Conservation (phyloP, 2,888 invertebrate genomes). For the Drosophila meridionalis region DNA sequence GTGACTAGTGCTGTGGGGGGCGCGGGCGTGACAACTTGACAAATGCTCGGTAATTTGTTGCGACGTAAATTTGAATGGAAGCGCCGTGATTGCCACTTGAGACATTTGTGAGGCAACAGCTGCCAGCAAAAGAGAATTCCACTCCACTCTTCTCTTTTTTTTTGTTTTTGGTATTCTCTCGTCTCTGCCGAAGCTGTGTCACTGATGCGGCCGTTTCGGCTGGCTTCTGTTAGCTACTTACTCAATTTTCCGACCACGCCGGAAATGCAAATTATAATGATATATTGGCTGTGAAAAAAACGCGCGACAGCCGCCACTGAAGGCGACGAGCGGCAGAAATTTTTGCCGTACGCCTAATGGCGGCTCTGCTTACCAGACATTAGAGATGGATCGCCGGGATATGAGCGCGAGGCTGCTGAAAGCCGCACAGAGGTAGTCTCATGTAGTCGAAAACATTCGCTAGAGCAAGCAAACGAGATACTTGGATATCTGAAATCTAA, state of each 20-base stretch:
- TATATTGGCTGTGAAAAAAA: slow-evolving; percentile 82
- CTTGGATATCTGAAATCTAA: neutral
- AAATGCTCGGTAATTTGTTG: slow-evolving; percentile 84
- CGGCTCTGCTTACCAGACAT: slow-evolving; percentile 16
- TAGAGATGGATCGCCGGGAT: slow-evolving; percentile 9
- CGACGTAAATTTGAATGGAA: slow-evolving; percentile 83
- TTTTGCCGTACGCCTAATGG: slow-evolving; percentile 33
- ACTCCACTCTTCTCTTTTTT: slow-evolving; percentile 10
- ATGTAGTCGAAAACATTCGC: neutral
- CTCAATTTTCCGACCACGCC: slow-evolving; percentile 75
- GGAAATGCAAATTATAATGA: slow-evolving; percentile 82
- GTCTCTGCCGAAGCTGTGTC: slow-evolving; percentile 5
- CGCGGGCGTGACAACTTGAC: slow-evolving; percentile 73
- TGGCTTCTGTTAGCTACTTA: slow-evolving; percentile 51
- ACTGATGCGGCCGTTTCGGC: slow-evolving; percentile 31
- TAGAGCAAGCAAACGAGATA: neutral
- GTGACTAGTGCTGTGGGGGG: neutral
- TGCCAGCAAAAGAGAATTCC: slow-evolving; percentile 68
- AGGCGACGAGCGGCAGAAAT: slow-evolving; percentile 30
- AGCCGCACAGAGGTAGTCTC: neutral
- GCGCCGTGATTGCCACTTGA: slow-evolving; percentile 84
- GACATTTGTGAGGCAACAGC: slow-evolving; percentile 82
- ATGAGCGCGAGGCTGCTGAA: neutral
- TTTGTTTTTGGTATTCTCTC: slow-evolving; percentile 8
- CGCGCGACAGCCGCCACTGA: slow-evolving; percentile 60